Conservation (phyloP, 2,113 vertebrate species). For the Arvicanthis niloticus region DNA sequence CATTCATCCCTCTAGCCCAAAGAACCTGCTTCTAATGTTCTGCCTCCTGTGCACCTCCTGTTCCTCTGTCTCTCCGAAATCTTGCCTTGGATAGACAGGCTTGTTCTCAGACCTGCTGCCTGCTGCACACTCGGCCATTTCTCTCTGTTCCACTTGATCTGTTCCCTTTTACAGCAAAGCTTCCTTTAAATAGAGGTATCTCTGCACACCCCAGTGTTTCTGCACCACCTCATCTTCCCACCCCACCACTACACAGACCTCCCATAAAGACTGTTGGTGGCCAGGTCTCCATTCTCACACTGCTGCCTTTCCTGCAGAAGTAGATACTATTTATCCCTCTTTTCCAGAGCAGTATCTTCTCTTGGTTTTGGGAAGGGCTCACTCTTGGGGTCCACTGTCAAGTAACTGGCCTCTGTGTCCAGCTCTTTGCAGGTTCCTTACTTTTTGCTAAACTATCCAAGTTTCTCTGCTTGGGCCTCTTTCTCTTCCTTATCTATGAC, state of each 20-base stretch:
- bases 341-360: not conserved
- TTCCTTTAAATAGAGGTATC: not conserved
- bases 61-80: not conserved
- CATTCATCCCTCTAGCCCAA: slow-evolving; percentile 8
- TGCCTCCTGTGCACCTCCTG: not conserved
- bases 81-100: not conserved
- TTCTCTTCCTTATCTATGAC: slow-evolving; percentile 43
- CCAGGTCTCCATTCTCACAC: not conserved
- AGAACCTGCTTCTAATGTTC: not conserved
- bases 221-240: not conserved
- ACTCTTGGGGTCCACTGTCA: not conserved
- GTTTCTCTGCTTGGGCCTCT: not conserved
- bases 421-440: not conserved
- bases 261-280: not conserved
- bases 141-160: not conserved
- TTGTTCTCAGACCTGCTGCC: not conserved
- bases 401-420: not conserved
- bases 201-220: not conserved
- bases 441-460: slow-evolving; percentile 17
- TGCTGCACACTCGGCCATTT: not conserved
- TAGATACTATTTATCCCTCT: not conserved
- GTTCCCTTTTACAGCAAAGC: not conserved
- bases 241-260: not conserved
- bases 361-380: not conserved
- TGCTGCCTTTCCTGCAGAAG: not conserved